Base-by-base conservation (phyloP, 1,140 invertebrate species). In the Archegozetes longisetosus region DNA sequence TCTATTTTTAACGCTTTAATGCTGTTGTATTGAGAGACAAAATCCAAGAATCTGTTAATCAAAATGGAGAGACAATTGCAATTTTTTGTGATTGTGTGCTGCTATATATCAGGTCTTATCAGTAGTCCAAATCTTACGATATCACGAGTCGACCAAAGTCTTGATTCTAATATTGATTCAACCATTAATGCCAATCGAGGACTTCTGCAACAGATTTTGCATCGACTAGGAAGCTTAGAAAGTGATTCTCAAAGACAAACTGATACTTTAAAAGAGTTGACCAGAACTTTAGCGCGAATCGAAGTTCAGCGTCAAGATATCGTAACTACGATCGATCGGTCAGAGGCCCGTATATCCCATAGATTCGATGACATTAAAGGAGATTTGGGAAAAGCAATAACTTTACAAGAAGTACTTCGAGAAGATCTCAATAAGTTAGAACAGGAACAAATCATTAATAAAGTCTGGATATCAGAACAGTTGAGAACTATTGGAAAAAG, bases 291-390 rank as follows among this genome's bases (percentile, higher is more conserved):
- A 23, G 71, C 69, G 12, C 65, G 68, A 51, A 27, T 72, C 2
- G 71, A 73, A 63, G 64, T 70, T 6, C 65, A 68, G 55, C 58
- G 63, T 1, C 68, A 73, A 65, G 71, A 72, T 25, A 63, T 64
- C 4, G 53, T 64, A 3, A 47, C 49, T 3, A 50, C 40, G 20
- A 17, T 64, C 29, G 63, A 64, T 46, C 58, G 63, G 23, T 58
- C 60, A 4, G 63, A 64, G 28, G 27, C 57, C 4, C 52, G 61
- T 26, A n/a, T 62, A 3, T 29, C 61, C 3, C 63, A 62, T 47
- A 40, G 54, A 26, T 17, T 62, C 9, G 63, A 64, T 26, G 61
- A 59, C 22, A 54, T 64, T 17, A 64, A 60, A 40, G 57, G 60
- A 12, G 61, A 62, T 14, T 47, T 48, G 14, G 49, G 63, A 53